These are phyloP conservation scores for Elephas maximus DNA, from an alignment of 2,113 vertebrate genomes.

Conservation along the genomic window DNA sequence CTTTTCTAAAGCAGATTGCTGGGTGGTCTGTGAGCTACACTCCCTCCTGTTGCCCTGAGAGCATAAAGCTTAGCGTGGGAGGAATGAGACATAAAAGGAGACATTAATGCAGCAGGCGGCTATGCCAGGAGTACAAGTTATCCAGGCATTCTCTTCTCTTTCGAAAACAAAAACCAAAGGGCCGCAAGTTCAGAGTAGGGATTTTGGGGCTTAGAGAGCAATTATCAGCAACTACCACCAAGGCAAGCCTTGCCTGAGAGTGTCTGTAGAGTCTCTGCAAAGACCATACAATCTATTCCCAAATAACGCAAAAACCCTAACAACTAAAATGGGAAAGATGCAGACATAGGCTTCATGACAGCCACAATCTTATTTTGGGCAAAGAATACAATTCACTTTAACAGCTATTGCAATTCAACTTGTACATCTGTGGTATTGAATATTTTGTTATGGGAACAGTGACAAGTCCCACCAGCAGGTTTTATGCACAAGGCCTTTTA, in stretches of 20 bases:
- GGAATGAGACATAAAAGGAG: slow-evolving; percentile 71
- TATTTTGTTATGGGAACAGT: slow-evolving; percentile 45
- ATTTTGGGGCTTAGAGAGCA: slow-evolving; percentile 53
- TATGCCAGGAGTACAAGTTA: slow-evolving; percentile 46
- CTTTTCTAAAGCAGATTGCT: slow-evolving; percentile 48
- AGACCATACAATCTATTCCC: slow-evolving; percentile 7
- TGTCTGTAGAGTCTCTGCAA: slow-evolving; percentile 46
- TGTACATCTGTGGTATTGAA: slow-evolving; percentile 1
- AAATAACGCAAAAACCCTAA: neutral
- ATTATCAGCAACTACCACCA: slow-evolving; percentile 49
- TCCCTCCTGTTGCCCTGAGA: slow-evolving; percentile 17
- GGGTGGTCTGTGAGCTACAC: slow-evolving; percentile 52
- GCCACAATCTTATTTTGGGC: neutral
- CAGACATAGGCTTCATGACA: neutral
- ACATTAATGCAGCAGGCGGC: slow-evolving; percentile 54
- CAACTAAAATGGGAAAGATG: slow-evolving; percentile 17
- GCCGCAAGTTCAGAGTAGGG: slow-evolving; percentile 38
- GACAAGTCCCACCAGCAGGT: slow-evolving; percentile 45
- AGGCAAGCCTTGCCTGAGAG: slow-evolving; percentile 39
- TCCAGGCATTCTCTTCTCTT: slow-evolving; percentile 35
- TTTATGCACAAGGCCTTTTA: slow-evolving; percentile 40
- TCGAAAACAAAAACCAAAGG: slow-evolving; percentile 70
- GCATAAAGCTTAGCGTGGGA: slow-evolving; percentile 30
- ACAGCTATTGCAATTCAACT: slow-evolving; percentile 29
- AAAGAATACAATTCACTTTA: slow-evolving; percentile 52